Conservation (phyloP, 2,113 vertebrate species). For the Aegithalos caudatus region DNA sequence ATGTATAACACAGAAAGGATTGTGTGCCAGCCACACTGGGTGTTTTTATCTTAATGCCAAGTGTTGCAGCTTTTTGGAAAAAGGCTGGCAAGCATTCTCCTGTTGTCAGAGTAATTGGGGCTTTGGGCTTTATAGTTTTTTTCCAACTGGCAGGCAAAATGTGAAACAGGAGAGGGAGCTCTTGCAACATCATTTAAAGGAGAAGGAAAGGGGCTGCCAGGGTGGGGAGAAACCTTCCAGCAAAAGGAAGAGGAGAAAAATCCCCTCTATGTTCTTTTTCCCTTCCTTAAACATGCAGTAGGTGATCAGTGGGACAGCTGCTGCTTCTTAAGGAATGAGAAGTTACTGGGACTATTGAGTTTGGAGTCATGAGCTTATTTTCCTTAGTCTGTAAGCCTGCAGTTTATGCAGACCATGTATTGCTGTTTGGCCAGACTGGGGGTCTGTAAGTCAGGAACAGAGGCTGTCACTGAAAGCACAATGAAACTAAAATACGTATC, state of each 20-base stretch:
- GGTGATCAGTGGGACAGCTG: neutral
- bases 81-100: neutral
- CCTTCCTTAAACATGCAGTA: neutral
- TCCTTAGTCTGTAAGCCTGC: neutral
- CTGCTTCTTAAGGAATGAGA: neutral
- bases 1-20: fast-evolving
- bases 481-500: neutral
- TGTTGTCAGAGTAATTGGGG: too few species aligned
- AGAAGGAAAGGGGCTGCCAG: neutral
- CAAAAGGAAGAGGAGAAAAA: neutral
- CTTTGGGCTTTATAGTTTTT: neutral
- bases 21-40: neutral
- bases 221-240: neutral
- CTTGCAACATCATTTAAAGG: neutral
- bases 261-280: neutral
- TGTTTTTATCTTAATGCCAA: neutral
- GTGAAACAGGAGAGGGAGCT: conserved; percentile 18
- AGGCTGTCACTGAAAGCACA: neutral
- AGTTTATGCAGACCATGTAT: neutral
- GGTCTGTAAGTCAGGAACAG: neutral
- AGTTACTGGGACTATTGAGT: neutral
- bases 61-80: neutral
- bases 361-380: neutral
- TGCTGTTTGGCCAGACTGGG: neutral
- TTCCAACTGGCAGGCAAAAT: neutral